phyloP scores from a whole-genome alignment of 92 coral and sea anemone genomes.

The Palythoa grandiflora region DNA sequence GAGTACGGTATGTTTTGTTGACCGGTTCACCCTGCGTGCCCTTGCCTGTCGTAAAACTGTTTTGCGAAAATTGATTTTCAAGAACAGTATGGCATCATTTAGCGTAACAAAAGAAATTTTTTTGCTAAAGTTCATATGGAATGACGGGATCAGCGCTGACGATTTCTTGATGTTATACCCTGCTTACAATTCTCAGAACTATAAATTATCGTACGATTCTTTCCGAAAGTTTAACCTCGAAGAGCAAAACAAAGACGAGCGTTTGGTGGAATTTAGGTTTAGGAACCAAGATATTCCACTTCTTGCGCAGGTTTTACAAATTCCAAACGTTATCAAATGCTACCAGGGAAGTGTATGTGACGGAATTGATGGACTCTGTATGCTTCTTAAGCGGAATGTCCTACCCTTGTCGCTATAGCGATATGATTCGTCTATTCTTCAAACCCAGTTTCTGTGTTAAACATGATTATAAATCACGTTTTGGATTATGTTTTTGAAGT shows the following conservation, averaged over 20 bases:
- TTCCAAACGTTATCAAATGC: background rate
- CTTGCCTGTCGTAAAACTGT: too few relatives aligned
- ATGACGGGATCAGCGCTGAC: background rate
- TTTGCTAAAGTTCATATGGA: background rate
- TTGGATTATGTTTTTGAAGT: constrained; percentile 3
- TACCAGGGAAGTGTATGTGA: background rate
- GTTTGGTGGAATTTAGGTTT: constrained; percentile 18
- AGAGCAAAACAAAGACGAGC: background rate
- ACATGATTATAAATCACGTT: background rate
- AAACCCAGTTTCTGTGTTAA: background rate
- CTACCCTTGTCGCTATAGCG: constrained; percentile 18
- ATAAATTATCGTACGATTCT: background rate
- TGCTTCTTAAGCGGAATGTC: background rate
- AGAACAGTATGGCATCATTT: background rate
- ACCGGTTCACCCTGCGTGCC: too few relatives aligned
- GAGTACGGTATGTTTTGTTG: background rate
- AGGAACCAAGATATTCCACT: background rate
- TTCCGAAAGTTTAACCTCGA: background rate
- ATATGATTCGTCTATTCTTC: background rate
- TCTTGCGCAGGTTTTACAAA: background rate
- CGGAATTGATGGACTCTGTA: constrained; percentile 11
- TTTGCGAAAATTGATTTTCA: too few relatives aligned
- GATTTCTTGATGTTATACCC: constrained; percentile 1
- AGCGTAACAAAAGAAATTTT: background rate
- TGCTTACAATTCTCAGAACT: background rate